Evolutionary conservation across 2,113 vertebrate genomes (phyloP), one percentile per base, ranked within the genome.

Genomic region (Megalops atlanticus): DNA sequence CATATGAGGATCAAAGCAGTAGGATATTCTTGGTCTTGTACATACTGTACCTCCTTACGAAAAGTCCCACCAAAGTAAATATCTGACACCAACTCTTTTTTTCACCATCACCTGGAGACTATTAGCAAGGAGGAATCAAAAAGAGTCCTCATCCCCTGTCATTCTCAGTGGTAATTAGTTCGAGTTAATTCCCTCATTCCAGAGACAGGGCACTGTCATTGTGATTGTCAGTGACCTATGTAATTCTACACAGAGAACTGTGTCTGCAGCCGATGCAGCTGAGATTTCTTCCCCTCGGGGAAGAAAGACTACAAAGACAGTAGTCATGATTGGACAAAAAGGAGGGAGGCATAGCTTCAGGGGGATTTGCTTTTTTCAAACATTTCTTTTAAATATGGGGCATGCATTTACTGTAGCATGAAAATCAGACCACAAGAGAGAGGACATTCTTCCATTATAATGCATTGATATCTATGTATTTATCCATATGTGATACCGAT

Each of bases 241-340:
- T 69, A 83, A 45, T 39, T 36, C 70, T 18, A 39, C 35, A 39
- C 38, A 12, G n/a, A 64, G 15, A 15, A n/a, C 58, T 64, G n/a
- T 64, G 58, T 21, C 18, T 72, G 33, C 35, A 36, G 38, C 70
- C 35, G 38, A 4, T 16, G 33, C 38, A 16, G 33, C 70, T 72
- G 21, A 36, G 11, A 39, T 39, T 72, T 24, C 70, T 0, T 0
- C 18, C 70, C 70, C 38, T 39, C 1, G 35, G 70, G 33, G 4
- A 36, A 72, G 38, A 39, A 27, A 10, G 10, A 2, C 33, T 14
- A 54, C 36, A 43, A 74, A 80, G 74, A 85, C 31, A 68, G 16
- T 72, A 5, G 38, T 15, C 52, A 31, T 54, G 80, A 82, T 78
- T 76, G 68, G 79, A 54, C 76, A 41, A 70, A 75, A 27, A 31